phyloP scores from a whole-genome alignment of 2,888 invertebrate species.

The Chaetoderma sp. region DNA sequence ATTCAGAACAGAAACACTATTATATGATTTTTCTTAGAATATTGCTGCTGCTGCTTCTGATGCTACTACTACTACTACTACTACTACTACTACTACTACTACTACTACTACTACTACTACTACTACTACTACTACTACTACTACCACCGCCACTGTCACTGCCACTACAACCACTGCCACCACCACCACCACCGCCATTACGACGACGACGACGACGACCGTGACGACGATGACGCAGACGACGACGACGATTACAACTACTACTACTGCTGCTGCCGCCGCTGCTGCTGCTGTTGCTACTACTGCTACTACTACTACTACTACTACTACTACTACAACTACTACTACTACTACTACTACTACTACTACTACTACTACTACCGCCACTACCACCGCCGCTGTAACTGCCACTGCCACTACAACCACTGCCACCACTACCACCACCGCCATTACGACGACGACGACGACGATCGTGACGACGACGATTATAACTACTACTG shows the following conservation, averaged over 20 bases:
- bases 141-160: slow-evolving; percentile 8
- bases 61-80: slow-evolving; percentile 11
- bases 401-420: too few species aligned
- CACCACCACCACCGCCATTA: too few species aligned
- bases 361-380: slow-evolving; percentile 21
- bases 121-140: slow-evolving; percentile 22
- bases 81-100: slow-evolving; percentile 14
- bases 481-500: too few species aligned
- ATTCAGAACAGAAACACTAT: too few species aligned
- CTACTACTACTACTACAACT: slow-evolving; percentile 17
- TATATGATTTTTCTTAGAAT: neutral
- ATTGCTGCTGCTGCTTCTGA: slow-evolving; percentile 8
- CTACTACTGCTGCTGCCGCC: slow-evolving; percentile 11
- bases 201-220: too few species aligned
- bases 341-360: slow-evolving; percentile 20
- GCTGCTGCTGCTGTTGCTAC: slow-evolving; percentile 14
- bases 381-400: slow-evolving; percentile 2
- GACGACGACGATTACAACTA: too few species aligned
- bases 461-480: too few species aligned
- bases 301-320: slow-evolving; percentile 11
- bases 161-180: too few species aligned
- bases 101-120: slow-evolving; percentile 18
- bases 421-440: too few species aligned
- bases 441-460: slow-evolving; percentile 10
- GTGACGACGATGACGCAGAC: too few species aligned